These are phyloP conservation scores for Germaria angustata DNA, from an alignment of 2,888 invertebrate genomes.

Conservation along the genomic window DNA sequence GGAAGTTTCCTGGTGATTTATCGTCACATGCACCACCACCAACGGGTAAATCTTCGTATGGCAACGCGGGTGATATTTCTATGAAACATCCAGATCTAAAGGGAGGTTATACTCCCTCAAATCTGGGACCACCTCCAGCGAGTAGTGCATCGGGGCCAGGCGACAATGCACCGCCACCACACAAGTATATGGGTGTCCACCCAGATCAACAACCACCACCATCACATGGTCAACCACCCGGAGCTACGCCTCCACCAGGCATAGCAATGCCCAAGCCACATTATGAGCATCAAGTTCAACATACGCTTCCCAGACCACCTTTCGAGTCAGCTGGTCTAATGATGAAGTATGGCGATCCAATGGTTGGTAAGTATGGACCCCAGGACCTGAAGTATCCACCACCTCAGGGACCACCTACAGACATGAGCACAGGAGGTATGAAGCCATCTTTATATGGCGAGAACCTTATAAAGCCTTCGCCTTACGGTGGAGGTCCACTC, in stretches of 20 bases:
- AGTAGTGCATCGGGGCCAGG: slow-evolving; percentile 32
- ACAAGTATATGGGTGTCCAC: slow-evolving; percentile 52
- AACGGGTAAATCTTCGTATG: slow-evolving; percentile 70
- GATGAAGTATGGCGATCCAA: slow-evolving; percentile 80
- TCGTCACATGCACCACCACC: slow-evolving; percentile 70
- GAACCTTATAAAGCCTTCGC: slow-evolving; percentile 79
- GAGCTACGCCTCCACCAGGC: slow-evolving; percentile 75
- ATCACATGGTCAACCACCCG: slow-evolving; percentile 72
- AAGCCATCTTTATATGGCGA: slow-evolving; percentile 78
- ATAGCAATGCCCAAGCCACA: slow-evolving; percentile 79
- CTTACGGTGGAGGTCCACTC: slow-evolving; percentile 73
- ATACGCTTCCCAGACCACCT: slow-evolving; percentile 77
- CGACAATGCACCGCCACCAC: slow-evolving; percentile 61
- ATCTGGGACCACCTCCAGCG: slow-evolving; percentile 48
- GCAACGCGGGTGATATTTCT: slow-evolving; percentile 71
- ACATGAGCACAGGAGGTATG: slow-evolving; percentile 67
- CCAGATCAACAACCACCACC: slow-evolving; percentile 60
- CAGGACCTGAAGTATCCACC: slow-evolving; percentile 80
- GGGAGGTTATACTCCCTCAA: slow-evolving; percentile 72
- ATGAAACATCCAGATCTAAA: slow-evolving; percentile 79
- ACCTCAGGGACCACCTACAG: slow-evolving; percentile 62
- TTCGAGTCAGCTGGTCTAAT: slow-evolving; percentile 78
- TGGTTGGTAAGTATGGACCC: slow-evolving; percentile 77
- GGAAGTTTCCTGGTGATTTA: slow-evolving; percentile 75
- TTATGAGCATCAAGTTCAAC: slow-evolving; percentile 78